These are phyloP conservation scores for Spondyliosoma cantharus DNA, from an alignment of 2,797 vertebrate genomes.

Conservation along the genomic window DNA sequence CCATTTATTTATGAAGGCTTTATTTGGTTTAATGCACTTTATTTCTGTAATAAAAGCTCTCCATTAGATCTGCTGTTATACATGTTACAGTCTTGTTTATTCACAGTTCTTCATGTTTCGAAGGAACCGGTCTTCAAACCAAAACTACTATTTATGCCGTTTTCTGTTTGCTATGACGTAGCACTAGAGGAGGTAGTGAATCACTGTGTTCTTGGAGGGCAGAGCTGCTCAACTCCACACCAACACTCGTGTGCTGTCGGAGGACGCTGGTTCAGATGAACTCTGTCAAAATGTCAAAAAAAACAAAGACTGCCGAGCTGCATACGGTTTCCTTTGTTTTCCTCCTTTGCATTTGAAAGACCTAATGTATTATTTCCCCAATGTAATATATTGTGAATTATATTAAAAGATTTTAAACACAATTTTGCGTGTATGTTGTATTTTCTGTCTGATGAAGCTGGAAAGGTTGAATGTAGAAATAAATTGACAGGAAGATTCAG, in stretches of 20 bases:
- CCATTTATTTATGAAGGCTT: constrained; percentile 65
- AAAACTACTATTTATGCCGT: constrained; percentile 65
- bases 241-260: constrained; percentile 37
- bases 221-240: constrained; percentile 46
- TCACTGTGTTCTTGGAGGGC: constrained; percentile 71
- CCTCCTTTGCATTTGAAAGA: constrained; percentile 72
- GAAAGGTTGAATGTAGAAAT: constrained; percentile 36
- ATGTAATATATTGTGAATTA: constrained; percentile 86
- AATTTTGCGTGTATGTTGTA: not conserved
- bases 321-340: constrained; percentile 54
- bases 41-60: constrained; percentile 62
- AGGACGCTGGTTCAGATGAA: constrained; percentile 38
- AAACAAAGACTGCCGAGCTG: constrained; percentile 60
- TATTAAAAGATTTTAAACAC: constrained; percentile 83
- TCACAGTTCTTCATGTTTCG: constrained; percentile 43
- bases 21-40: constrained; percentile 84
- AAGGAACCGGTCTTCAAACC: constrained; percentile 61
- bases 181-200: constrained; percentile 65
- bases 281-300: constrained; percentile 27
- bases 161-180: constrained; percentile 59
- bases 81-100: constrained; percentile 50
- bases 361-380: constrained; percentile 79
- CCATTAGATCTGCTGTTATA: constrained; percentile 27
- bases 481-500: constrained; percentile 45
- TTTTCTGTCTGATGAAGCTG: not conserved